Evolutionary conservation across 2,113 vertebrate genomes (phyloP), one percentile per base, ranked within the genome.

Genomic region (Varanus komodoensis): DNA sequence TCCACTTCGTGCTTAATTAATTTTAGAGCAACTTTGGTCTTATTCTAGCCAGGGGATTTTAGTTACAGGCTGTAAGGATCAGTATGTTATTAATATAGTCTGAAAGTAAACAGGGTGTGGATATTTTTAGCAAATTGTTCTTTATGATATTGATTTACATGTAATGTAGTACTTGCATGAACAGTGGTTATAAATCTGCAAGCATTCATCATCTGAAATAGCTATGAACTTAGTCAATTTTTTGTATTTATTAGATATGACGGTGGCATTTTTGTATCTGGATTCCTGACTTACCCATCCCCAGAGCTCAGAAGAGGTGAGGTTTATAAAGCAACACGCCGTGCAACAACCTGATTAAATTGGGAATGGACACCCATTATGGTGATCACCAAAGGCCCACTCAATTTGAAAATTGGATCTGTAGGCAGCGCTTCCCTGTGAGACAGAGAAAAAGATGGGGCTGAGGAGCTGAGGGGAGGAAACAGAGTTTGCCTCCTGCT

Each of bases 51-150:
- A 0, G 34, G 57, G 19, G 89, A 91, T 91, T 95, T 92, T 80
- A 87, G 89, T 52, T 25, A 27, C 80, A 84, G 94, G 79, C 69
- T 6, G 1, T 8, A 82, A 89, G 80, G 89, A 93, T 93, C 93
- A 84, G 48, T 80, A 2, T 74, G 90, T 91, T 85, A 84, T 89
- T 95, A 44, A 89, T 91, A 84, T 64, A 68, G 14, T 71, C 88
- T 87, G 74, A 90, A 83, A 91, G 80, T 69, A 91, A 94, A 93
- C 87, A 34, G 23, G 89, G 73, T 91, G 84, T 92, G 96, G 96
- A 69, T 94, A 92, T 96, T 97, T 97, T 95, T 93, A 96, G 93
- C 93, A 88, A 92, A 94, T 95, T 85, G n/a, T 94, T 95, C 94
- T 96, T 96, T 93, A 87, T 91, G 75, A 85, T 95, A 95, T 95